Percentiles rank a stretch among this genome's conserved stretches.
phyloP scores from a whole-genome alignment of 2,113 vertebrate species.

The Corythornis cristatus region DNA sequence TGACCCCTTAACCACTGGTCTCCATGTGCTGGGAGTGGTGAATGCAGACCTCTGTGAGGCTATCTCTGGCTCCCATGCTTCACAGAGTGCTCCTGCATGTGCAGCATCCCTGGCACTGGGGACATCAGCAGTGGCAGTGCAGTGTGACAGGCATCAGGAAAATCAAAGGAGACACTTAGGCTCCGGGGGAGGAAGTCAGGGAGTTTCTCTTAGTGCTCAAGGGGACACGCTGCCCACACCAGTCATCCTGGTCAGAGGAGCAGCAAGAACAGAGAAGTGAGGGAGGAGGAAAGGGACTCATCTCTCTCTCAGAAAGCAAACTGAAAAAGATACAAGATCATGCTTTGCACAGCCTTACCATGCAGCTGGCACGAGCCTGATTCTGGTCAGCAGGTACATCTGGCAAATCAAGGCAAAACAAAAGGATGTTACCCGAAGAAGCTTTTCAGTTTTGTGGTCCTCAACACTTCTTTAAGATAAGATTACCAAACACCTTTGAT shows the following conservation, averaged over 20 bases:
- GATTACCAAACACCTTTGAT: neutral
- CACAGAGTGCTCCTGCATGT: neutral
- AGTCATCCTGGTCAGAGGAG: neutral
- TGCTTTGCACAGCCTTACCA: neutral
- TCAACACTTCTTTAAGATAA: neutral
- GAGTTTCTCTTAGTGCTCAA: constrained; percentile 1
- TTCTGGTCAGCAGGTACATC: neutral
- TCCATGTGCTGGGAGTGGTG: neutral
- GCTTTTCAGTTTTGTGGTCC: neutral
- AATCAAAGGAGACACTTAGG: constrained; percentile 23
- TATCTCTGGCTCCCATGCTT: neutral
- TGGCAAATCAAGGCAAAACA: neutral
- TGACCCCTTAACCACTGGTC: neutral
- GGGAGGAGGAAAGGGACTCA: neutral
- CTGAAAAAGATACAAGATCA: neutral
- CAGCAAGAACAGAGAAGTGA: neutral
- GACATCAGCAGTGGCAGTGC: neutral
- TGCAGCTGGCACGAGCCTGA: neutral
- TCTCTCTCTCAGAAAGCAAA: neutral
- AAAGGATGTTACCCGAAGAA: neutral
- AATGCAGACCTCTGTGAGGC: neutral
- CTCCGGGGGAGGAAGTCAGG: constrained; percentile 13
- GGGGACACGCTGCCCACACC: neutral
- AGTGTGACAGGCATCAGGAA: constrained; percentile 35
- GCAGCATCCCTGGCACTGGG: neutral